These are phyloP conservation scores for Microtus richardsoni DNA, from an alignment of 2,113 vertebrate species.

Conservation along the genomic window DNA sequence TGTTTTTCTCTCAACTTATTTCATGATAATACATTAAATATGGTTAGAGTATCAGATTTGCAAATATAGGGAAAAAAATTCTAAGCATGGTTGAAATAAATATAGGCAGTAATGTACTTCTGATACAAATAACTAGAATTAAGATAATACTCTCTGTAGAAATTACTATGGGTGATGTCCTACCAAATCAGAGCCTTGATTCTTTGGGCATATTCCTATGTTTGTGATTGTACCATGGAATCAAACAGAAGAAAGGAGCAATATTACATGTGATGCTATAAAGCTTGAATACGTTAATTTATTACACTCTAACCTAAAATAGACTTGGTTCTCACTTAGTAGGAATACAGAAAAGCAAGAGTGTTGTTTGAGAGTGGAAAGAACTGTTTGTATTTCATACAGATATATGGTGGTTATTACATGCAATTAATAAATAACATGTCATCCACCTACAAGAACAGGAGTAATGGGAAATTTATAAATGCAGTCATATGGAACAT, in stretches of 20 bases:
- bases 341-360: not conserved
- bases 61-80: not conserved
- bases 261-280: not conserved
- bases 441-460: not conserved
- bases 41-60: conserved; percentile 19
- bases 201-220: not conserved
- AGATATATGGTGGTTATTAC: not conserved
- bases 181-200: not conserved
- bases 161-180: not conserved
- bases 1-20: conserved; percentile 67
- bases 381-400: not conserved
- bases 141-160: not conserved
- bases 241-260: not conserved
- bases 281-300: not conserved
- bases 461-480: not conserved
- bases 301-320: not conserved
- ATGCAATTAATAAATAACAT: not conserved
- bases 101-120: not conserved
- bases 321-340: not conserved
- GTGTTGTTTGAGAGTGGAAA: not conserved
- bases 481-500: not conserved
- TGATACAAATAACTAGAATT: not conserved
- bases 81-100: not conserved
- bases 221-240: not conserved
- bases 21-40: conserved; percentile 44